Conservation (phyloP, 2,888 invertebrate genomes). For the Callyntrura sp. region DNA sequence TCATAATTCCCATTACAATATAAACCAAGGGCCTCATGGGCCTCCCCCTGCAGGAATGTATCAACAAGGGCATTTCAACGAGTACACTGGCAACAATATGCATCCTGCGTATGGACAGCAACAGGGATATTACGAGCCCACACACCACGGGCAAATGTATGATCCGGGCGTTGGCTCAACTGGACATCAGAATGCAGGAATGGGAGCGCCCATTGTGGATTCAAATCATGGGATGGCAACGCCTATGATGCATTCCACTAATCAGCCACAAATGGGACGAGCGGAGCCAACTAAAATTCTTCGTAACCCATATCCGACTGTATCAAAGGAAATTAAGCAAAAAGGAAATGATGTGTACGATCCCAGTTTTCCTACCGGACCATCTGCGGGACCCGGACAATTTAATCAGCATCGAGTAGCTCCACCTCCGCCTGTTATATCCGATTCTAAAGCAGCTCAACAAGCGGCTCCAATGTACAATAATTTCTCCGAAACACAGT, state of each 20-base stretch:
- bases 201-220: neutral
- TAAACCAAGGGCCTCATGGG: neutral
- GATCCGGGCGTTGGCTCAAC: neutral
- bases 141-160: conserved; percentile 58
- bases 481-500: neutral
- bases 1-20: neutral
- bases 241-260: conserved; percentile 28
- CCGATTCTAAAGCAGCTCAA: neutral
- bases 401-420: conserved; percentile 18
- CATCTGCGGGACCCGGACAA: neutral
- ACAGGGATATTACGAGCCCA: conserved; percentile 24
- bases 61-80: conserved; percentile 27
- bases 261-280: neutral
- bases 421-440: conserved; percentile 24
- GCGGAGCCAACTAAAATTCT: conserved; percentile 50
- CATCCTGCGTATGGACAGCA: conserved; percentile 34
- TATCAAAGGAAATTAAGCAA: conserved; percentile 10
- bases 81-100: neutral
- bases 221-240: too few species aligned
- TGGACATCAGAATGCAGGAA: neutral
- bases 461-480: neutral
- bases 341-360: conserved; percentile 56
- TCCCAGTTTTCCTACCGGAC: conserved; percentile 64
- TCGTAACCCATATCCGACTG: conserved; percentile 54
- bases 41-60: conserved; percentile 14